Evolutionary conservation across 35 echinoderm and acorn worm genomes (phyloP).

Genomic region (Apostichopus californicus): DNA sequence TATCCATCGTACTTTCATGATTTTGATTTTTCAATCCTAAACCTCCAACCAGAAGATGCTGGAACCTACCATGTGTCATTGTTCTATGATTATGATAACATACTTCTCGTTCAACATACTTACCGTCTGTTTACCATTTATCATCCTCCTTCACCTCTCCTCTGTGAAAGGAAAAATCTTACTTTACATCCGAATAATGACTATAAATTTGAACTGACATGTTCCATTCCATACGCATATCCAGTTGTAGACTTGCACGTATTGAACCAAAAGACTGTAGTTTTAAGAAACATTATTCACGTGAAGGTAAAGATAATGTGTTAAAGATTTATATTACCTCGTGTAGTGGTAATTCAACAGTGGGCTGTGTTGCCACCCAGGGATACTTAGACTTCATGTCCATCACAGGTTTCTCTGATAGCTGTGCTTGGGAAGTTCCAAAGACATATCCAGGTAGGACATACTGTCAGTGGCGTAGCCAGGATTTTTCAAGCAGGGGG

Average conservation of each 20-base stretch:
- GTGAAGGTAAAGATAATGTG: not conserved
- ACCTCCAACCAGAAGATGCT: too few species aligned
- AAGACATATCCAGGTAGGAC: not conserved
- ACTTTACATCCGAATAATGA: not conserved
- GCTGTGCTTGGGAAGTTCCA: not conserved
- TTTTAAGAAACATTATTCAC: not conserved
- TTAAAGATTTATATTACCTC: not conserved
- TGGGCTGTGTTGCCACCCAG: not conserved
- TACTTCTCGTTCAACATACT: too few species aligned
- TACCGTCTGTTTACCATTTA: conserved; percentile 2
- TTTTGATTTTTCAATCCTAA: too few species aligned
- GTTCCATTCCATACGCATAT: not conserved
- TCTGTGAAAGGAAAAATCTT: not conserved
- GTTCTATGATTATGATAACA: too few species aligned
- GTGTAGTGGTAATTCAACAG: not conserved
- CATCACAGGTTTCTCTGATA: not conserved
- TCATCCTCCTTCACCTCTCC: not conserved
- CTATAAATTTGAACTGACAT: not conserved
- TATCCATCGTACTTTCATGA: too few species aligned
- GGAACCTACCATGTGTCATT: too few species aligned
- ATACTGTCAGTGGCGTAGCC: too few species aligned
- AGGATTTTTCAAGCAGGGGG: too few species aligned
- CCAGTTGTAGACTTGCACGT: not conserved
- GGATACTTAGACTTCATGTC: not conserved
- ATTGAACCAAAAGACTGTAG: too few species aligned